Conservation (phyloP, 2,797 vertebrate genomes). For the Pseudocheirus occidentalis region DNA sequence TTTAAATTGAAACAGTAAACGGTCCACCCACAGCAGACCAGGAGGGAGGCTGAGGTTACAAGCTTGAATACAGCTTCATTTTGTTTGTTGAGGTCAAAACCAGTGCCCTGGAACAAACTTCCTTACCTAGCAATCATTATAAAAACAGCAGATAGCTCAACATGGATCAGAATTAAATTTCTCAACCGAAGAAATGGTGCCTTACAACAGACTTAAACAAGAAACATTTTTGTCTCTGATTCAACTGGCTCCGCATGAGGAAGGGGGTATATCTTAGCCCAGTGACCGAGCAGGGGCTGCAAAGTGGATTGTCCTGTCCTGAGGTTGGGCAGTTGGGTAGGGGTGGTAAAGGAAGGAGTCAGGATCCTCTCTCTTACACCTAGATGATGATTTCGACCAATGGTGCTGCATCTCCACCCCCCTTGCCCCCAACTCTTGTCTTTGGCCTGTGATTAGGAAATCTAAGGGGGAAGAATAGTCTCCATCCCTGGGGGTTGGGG, state of each 20-base stretch:
- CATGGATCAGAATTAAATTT: constrained; percentile 23
- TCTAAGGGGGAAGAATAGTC: neutral
- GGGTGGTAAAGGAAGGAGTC: constrained; percentile 39
- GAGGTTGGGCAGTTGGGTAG: neutral
- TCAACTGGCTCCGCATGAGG: neutral
- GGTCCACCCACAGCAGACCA: no score
- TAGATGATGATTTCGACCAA: neutral
- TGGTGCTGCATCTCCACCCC: neutral
- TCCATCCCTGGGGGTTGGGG: constrained; percentile 33
- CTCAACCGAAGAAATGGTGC: constrained; percentile 51
- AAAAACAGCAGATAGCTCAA: constrained; percentile 61
- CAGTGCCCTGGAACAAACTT: no score
- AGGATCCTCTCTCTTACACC: constrained; percentile 17
- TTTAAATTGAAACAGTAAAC: no score
- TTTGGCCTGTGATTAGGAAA: neutral
- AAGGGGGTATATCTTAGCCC: no score
- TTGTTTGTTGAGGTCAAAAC: no score
- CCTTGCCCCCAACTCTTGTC: neutral
- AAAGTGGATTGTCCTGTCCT: neutral
- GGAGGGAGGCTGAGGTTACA: no score
- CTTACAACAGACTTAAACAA: neutral
- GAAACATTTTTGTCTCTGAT: neutral
- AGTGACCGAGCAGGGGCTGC: neutral
- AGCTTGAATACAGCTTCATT: no score
- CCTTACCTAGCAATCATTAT: no score